Evolutionary conservation across 2,888 invertebrate species (phyloP).

Genomic region (Himalopsyche anomala): DNA sequence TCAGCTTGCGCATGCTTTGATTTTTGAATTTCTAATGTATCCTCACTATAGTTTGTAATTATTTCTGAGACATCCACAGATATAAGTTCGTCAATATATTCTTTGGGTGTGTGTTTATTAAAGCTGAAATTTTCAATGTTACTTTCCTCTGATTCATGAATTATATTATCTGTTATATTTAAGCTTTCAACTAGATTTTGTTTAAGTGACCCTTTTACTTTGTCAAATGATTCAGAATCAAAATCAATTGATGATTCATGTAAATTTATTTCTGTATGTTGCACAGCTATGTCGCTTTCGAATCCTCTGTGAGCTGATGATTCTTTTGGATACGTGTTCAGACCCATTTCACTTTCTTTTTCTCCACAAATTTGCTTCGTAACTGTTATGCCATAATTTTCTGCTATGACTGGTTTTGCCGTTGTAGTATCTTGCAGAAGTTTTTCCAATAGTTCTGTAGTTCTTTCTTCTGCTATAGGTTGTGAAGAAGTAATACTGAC

Average conservation of each 20-base stretch:
- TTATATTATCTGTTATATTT: slow-evolving; percentile 73
- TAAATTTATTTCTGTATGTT: slow-evolving; percentile 66
- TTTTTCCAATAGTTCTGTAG: slow-evolving; percentile 69
- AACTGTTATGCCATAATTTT: slow-evolving; percentile 71
- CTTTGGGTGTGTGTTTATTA: slow-evolving; percentile 62
- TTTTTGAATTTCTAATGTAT: slow-evolving; percentile 63
- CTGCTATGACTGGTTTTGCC: slow-evolving; percentile 70
- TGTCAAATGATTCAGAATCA: slow-evolving; percentile 69
- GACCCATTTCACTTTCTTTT: slow-evolving; percentile 71
- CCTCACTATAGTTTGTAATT: slow-evolving; percentile 66
- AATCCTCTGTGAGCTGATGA: slow-evolving; percentile 72
- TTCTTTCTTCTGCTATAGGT: slow-evolving; percentile 73
- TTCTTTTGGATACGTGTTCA: slow-evolving; percentile 69
- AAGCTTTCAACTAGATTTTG: slow-evolving; percentile 73
- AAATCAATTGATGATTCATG: slow-evolving; percentile 70
- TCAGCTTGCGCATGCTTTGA: slow-evolving; percentile 64
- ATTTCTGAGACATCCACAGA: slow-evolving; percentile 66
- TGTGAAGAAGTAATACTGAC: slow-evolving; percentile 72
- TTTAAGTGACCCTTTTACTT: slow-evolving; percentile 69
- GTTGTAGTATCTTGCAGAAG: slow-evolving; percentile 69
- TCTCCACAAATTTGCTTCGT: slow-evolving; percentile 72
- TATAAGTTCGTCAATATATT: slow-evolving; percentile 55
- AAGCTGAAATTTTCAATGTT: slow-evolving; percentile 66
- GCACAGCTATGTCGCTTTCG: slow-evolving; percentile 66
- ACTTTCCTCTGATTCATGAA: slow-evolving; percentile 73